Evolutionary conservation across 2,113 vertebrate genomes (phyloP).

Genomic region (Erythrocercus mccallii): DNA sequence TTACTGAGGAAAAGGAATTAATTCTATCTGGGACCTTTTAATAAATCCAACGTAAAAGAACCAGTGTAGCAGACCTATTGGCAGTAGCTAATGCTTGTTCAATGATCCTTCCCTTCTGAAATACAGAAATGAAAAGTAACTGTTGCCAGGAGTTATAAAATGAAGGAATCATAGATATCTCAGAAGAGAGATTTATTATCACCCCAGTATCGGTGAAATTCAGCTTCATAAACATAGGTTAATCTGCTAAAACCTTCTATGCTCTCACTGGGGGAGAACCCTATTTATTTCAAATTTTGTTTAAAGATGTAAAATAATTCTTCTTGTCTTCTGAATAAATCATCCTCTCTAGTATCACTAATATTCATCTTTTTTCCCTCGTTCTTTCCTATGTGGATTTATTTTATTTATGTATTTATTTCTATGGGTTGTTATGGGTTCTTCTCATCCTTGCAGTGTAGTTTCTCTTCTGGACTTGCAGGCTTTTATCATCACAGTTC

Average conservation of each 20-base stretch:
- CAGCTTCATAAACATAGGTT: slow-evolving; percentile 31
- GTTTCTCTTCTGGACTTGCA: slow-evolving; percentile 25
- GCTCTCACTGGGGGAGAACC: not conserved
- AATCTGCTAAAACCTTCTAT: slow-evolving; percentile 26
- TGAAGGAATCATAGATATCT: slow-evolving; percentile 17
- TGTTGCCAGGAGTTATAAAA: slow-evolving; percentile 45
- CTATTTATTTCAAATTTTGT: not conserved
- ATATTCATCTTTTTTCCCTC: not conserved
- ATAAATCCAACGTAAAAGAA: slow-evolving; percentile 34
- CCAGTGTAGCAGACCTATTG: not conserved
- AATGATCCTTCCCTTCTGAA: slow-evolving; percentile 25
- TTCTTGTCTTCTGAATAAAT: slow-evolving; percentile 23
- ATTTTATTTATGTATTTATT: slow-evolving; percentile 42
- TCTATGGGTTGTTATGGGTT: not conserved
- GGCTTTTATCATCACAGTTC: slow-evolving; percentile 4
- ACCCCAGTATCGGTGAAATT: slow-evolving; percentile 5
- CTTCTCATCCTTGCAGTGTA: not conserved
- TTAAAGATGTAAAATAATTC: not conserved
- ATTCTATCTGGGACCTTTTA: not conserved
- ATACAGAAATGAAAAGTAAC: slow-evolving; percentile 21
- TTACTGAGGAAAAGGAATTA: not conserved
- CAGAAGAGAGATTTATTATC: slow-evolving; percentile 32
- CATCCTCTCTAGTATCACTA: not conserved
- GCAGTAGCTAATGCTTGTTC: slow-evolving; percentile 15
- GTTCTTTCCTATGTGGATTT: not conserved